Conservation (phyloP, 1,140 invertebrate genomes). For the Drosophila eugracilis region DNA sequence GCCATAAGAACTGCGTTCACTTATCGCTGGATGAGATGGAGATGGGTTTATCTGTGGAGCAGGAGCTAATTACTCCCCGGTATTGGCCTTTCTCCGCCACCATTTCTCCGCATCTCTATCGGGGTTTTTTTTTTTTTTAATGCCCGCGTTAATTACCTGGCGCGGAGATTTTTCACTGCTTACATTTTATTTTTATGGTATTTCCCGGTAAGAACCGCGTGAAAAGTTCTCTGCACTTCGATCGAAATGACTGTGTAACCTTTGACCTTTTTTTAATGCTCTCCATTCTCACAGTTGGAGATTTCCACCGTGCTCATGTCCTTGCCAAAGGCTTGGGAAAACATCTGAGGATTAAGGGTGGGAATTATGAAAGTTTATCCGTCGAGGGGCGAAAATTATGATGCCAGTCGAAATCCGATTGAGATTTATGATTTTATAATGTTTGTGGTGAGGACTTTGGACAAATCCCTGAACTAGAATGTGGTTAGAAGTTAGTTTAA, state of each 20-base stretch:
- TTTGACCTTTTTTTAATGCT: conserved; percentile 41
- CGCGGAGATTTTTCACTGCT: conserved; percentile 67
- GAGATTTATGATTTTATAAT: conserved; percentile 41
- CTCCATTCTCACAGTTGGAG: conserved; percentile 28
- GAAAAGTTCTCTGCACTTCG: conserved; percentile 69
- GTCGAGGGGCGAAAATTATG: conserved; percentile 7
- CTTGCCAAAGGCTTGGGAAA: conserved; percentile 29
- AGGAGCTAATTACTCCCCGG: conserved; percentile 58
- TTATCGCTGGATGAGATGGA: conserved; percentile 55
- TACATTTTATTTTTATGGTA: conserved; percentile 62
- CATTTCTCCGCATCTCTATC: conserved; percentile 11
- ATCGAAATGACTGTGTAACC: conserved; percentile 43
- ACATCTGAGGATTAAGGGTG: conserved; percentile 27
- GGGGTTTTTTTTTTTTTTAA: too few relatives aligned
- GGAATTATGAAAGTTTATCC: conserved; percentile 22
- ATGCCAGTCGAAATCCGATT: conserved; percentile 18
- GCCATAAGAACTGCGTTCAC: conserved; percentile 58
- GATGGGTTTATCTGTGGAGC: conserved; percentile 35
- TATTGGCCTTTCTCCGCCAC: conserved; percentile 16
- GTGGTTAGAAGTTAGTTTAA: too few relatives aligned
- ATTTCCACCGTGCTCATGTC: conserved; percentile 3
- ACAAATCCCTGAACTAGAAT: background rate
- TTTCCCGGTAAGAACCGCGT: conserved; percentile 70
- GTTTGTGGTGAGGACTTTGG: conserved; percentile 6
- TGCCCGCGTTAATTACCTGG: conserved; percentile 70